Evolutionary conservation across 2,797 vertebrate species (phyloP), one percentile per base, ranked within the genome.

Genomic region (Mareca penelope): DNA sequence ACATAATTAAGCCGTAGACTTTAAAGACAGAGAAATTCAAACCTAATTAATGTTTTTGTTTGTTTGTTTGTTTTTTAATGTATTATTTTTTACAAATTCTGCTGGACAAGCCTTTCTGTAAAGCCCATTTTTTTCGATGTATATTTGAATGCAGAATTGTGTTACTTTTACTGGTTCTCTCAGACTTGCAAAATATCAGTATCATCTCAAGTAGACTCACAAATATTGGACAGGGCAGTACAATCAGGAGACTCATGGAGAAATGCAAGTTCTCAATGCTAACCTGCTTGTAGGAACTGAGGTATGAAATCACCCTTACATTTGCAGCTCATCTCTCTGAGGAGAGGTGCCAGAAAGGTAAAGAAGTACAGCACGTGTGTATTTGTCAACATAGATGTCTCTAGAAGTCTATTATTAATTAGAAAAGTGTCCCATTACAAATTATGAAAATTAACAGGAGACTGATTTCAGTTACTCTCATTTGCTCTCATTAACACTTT

Each of bases 391-490:
- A 88, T 28, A 65, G 87, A 50, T 89, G 80, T 75, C 88, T 94
- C 68, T 65, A 78, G 37, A 90, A 96, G 68, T 92, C 90, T 93
- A 3, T 79, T 95, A 93, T 78, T 96, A 96, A 95, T 96, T 97
- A 94, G 85, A 44, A 86, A 80, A 95, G 80, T 65, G 63, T 93
- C 96, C 67, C 71, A 79, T 82, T 95, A 90, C 69, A 93, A 81
- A 92, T 97, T 93, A 89, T 65, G 65, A 93, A 94, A 95, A 94
- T 79, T 95, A 94, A n/a, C 64, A 77, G 68, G 80, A 93, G 60
- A 89, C 76, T 84, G 73, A 88, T 95, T 85, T 95, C 80, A 60
- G 87, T 93, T 91, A 55, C 68, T 94, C 65, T 69, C n/a, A 3
- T 96, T 96, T 93, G 52, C 46, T 80, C 33, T 97, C 86, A 72